Conservation (phyloP, 2,113 vertebrate genomes). For the Potamarius usumacintae region DNA sequence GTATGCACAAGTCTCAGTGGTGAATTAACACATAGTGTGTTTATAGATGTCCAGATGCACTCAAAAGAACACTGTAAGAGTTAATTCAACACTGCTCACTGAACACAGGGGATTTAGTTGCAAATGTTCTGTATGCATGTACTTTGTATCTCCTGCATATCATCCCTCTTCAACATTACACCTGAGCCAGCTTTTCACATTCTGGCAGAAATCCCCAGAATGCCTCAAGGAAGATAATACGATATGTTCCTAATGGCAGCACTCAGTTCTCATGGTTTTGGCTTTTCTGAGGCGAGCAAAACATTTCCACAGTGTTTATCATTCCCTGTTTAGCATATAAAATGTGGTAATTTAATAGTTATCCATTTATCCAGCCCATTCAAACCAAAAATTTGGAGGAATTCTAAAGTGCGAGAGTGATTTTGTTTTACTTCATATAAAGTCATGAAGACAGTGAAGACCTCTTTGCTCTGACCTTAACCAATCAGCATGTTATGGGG, state of each 20-base stretch:
- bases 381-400: neutral
- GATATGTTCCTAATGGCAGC: constrained; percentile 56
- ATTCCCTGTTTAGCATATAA: constrained; percentile 13
- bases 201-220: constrained; percentile 66
- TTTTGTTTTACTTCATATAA: neutral
- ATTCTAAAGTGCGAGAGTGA: neutral
- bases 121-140: neutral
- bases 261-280: constrained; percentile 59
- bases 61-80: constrained; percentile 25
- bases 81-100: constrained; percentile 48
- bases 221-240: constrained; percentile 56
- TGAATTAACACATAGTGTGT: constrained; percentile 14
- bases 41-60: neutral
- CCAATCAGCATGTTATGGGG: neutral
- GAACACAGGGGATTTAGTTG: constrained; percentile 61
- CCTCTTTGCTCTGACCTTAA: neutral
- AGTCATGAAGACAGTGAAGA: neutral
- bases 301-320: neutral
- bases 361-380: neutral
- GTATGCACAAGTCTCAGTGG: constrained; percentile 29
- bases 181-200: constrained; percentile 56
- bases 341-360: constrained; percentile 16
- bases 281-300: neutral
- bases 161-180: neutral
- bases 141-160: constrained; percentile 3